These are phyloP conservation scores for Malacoctenus gilli DNA, from an alignment of 2,797 vertebrate genomes.

Conservation along the genomic window DNA sequence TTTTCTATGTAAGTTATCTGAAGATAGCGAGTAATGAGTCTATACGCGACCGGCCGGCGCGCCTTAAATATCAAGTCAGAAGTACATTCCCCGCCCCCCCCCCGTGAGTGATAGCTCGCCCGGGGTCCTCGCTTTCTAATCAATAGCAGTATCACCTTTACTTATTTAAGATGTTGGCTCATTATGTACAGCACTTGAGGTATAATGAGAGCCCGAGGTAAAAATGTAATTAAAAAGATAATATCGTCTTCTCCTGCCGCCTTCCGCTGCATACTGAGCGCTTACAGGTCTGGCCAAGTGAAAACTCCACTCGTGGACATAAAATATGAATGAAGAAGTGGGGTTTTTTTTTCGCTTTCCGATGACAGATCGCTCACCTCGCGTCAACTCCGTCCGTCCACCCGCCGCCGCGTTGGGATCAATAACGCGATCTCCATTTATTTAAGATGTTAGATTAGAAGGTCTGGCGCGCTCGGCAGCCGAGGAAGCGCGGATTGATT, in stretches of 20 bases:
- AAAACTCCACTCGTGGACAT: constrained; percentile 35
- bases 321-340: constrained; percentile 40
- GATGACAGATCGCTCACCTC: constrained; percentile 37
- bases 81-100: constrained; percentile 60
- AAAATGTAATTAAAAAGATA: constrained; percentile 77
- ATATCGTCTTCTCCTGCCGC: constrained; percentile 59
- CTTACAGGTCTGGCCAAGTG: constrained; percentile 31
- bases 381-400: constrained; percentile 8
- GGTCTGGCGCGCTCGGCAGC: constrained; percentile 19
- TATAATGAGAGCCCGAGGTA: constrained; percentile 68
- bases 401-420: constrained; percentile 21
- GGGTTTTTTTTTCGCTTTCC: constrained; percentile 16
- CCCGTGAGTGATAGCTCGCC: constrained; percentile 68
- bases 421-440: constrained; percentile 47
- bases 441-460: constrained; percentile 51
- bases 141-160: constrained; percentile 74
- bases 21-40: constrained; percentile 62
- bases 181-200: constrained; percentile 70
- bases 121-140: constrained; percentile 58
- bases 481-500: constrained; percentile 42
- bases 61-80: constrained; percentile 53
- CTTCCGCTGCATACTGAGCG: constrained; percentile 56
- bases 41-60: constrained; percentile 32
- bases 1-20: constrained; percentile 42
- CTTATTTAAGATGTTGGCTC: constrained; percentile 77